Evolutionary conservation across 37 sponge, comb jelly and placozoan genomes (phyloP).

Genomic region (Oopsacas minuta): DNA sequence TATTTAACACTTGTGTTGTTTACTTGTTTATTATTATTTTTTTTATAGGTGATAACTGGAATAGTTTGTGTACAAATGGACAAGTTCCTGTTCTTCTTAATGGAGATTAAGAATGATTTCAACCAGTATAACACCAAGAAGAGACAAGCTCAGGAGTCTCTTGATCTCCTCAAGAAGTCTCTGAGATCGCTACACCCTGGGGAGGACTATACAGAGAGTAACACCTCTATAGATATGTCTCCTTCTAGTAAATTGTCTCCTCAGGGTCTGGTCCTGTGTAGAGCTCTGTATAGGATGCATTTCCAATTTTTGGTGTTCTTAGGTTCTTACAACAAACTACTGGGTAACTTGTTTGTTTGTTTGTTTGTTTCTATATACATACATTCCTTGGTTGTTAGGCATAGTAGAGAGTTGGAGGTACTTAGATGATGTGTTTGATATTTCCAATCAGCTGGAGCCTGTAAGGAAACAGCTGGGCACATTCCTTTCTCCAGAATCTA

Average conservation of each 20-base stretch:
- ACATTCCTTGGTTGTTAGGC: not conserved
- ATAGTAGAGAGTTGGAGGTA: conserved; percentile 14
- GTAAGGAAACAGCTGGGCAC: not conserved
- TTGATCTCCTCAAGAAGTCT: not conserved
- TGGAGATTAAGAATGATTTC: conserved; percentile 46
- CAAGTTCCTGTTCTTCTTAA: conserved; percentile 39
- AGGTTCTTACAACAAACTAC: conserved; percentile 49
- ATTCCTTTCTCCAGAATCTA: not conserved
- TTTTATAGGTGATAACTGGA: not conserved
- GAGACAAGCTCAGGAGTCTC: conserved; percentile 19
- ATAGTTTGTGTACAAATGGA: conserved; percentile 24
- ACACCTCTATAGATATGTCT: not conserved
- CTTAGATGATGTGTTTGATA: not conserved
- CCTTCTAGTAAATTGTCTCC: not conserved
- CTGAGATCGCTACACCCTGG: not conserved
- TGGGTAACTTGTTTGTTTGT: not conserved
- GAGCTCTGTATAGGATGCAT: conserved; percentile 57
- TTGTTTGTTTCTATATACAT: not conserved
- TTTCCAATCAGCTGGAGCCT: not conserved
- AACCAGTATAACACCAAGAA: conserved; percentile 32
- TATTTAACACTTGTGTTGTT: not conserved
- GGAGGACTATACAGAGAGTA: not conserved
- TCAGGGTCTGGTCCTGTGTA: conserved; percentile 46
- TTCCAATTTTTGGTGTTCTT: conserved; percentile 59
- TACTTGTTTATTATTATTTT: no score